phyloP scores from a whole-genome alignment of 2,888 invertebrate species.

The Dromius quadrimaculatus region DNA sequence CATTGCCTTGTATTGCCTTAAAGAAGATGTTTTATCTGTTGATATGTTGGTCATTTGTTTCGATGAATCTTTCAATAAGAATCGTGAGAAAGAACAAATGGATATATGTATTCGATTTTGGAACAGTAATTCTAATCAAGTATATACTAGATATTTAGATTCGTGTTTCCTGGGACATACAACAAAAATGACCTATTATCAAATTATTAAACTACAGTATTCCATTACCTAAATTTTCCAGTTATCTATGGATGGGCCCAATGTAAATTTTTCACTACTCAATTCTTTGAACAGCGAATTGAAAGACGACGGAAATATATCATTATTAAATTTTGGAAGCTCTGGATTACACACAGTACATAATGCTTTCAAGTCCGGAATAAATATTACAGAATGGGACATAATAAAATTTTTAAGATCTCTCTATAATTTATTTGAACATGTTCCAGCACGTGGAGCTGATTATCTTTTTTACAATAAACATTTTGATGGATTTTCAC shows the following conservation, averaged over 20 bases:
- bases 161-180: background rate
- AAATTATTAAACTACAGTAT: background rate
- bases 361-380: slow-evolving; percentile 29
- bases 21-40: too few species aligned
- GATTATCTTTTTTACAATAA: background rate
- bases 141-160: background rate
- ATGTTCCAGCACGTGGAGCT: slow-evolving; percentile 1
- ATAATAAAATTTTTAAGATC: slow-evolving; percentile 17
- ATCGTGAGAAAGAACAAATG: background rate
- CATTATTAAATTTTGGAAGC: slow-evolving; percentile 26
- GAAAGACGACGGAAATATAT: slow-evolving; percentile 22
- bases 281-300: background rate
- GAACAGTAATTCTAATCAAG: background rate
- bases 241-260: background rate
- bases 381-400: slow-evolving; percentile 25
- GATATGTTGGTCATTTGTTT: background rate
- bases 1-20: too few species aligned
- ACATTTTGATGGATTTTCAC: slow-evolving; percentile 23
- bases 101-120: background rate
- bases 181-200: background rate
- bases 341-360: slow-evolving; percentile 36
- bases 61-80: background rate
- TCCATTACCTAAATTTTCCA: background rate
- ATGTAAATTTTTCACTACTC: background rate
- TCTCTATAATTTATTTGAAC: slow-evolving; percentile 24